Evolutionary conservation across 2,113 vertebrate species (phyloP), one percentile per base, ranked within the genome.

Genomic region (Cygnus buccinator): DNA sequence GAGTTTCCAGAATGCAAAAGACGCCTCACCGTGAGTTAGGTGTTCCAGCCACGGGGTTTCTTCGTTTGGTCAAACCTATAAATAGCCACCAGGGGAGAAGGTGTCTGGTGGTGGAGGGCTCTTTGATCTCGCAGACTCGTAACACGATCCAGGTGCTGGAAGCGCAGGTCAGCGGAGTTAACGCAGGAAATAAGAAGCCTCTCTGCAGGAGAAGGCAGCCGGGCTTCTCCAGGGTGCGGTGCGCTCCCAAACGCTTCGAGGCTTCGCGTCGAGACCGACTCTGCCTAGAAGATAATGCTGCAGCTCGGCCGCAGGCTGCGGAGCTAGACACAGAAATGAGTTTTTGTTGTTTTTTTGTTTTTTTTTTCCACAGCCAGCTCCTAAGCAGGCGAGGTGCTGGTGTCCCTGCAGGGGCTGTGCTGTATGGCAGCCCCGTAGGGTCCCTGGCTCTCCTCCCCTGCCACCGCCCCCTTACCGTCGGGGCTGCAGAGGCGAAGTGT

Each of bases 371-470:
- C 9, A 89, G 46, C 23, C 43, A 25, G 19, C 50, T 75, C 62
- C 18, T 9, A 2, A 48, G 81, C n/a, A 37, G 76, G 52, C 50
- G 37, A 73, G 59, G 50, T 48, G n/a, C 43, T 37, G 2, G 15
- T 29, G 2, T 18, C 23, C 41, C 54, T 62, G 13, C 65, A 1
- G 10, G 63, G 66, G 26, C 6, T 10, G 20, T 41, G 17, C 39
- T n/a, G 3, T 5, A 11, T 1, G 50, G 39, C 35, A 5, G 74
- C 25, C 54, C 71, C 1, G 0, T 6, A 57, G n/a, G 9, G 57
- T 66, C 55, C 43, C 59, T 43, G n/a, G 4, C 50, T 58, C 37
- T 62, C 8, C 3, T 43, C 13, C 25, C 22, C 46, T 35, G 43
- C 33, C 19, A 44, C 31, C 33, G 11, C 39, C 15, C 20, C 22